A percentile compares a stretch with the other conserved stretches of the same genome.
Evolutionary conservation across 2,797 vertebrate species (phyloP).

Genomic region (Petrocephalus sullivani): DNA sequence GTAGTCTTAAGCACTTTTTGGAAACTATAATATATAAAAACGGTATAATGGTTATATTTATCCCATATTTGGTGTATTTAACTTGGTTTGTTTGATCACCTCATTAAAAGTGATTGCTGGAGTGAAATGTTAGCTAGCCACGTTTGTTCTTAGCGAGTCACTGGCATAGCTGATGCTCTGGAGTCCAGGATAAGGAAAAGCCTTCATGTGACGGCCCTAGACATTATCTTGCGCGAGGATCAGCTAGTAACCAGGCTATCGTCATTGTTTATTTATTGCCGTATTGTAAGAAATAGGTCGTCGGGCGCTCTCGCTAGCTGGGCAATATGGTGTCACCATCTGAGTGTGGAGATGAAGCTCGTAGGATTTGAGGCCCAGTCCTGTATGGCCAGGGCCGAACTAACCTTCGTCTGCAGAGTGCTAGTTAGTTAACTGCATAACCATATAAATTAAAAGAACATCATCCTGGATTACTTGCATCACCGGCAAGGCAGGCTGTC

Average conservation of each 20-base stretch:
- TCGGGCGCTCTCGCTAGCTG: background rate
- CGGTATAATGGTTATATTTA: background rate
- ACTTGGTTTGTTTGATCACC: background rate
- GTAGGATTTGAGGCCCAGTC: background rate
- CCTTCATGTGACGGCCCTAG: background rate
- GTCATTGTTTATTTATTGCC: conserved; percentile 1
- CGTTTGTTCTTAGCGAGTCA: background rate
- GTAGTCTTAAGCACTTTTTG: conserved; percentile 1
- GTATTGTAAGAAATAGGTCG: background rate
- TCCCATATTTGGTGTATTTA: background rate
- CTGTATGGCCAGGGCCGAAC: background rate
- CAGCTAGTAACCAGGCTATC: background rate
- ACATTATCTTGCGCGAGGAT: background rate
- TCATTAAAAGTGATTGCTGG: background rate
- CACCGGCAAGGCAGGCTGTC: background rate
- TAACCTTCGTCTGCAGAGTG: background rate
- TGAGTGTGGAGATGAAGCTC: background rate
- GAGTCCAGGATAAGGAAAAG: background rate
- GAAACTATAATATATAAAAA: background rate
- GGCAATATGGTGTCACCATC: background rate
- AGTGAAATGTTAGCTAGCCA: background rate
- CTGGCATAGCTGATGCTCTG: background rate
- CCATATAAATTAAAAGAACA: background rate
- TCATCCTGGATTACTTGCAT: background rate
- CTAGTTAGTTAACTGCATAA: background rate